Percentiles rank a stretch among this genome's conserved stretches.
phyloP scores from a whole-genome alignment of 2,888 invertebrate species.

The Diaprepes abbreviatus region DNA sequence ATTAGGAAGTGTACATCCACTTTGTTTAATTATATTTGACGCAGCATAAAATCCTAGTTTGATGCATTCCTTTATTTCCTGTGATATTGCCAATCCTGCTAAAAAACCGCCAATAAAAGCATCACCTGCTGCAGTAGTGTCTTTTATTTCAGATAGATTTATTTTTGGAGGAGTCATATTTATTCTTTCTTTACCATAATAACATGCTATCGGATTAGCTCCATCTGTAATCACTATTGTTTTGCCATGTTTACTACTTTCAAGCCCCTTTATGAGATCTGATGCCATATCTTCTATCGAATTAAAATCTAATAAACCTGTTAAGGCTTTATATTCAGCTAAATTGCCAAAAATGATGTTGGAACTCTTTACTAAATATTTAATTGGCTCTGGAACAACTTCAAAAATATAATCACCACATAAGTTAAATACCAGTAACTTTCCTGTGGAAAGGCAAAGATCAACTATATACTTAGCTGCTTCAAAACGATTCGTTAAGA shows the following conservation, averaged over 20 bases:
- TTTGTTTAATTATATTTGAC: slow-evolving; percentile 68
- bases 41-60: slow-evolving; percentile 66
- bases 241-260: slow-evolving; percentile 61
- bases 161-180: slow-evolving; percentile 65
- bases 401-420: slow-evolving; percentile 71
- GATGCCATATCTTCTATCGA: slow-evolving; percentile 46
- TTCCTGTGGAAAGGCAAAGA: slow-evolving; percentile 63
- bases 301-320: slow-evolving; percentile 59
- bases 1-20: slow-evolving; percentile 69
- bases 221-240: slow-evolving; percentile 77
- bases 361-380: slow-evolving; percentile 67
- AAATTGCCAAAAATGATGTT: slow-evolving; percentile 73
- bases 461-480: slow-evolving; percentile 67
- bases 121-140: slow-evolving; percentile 75
- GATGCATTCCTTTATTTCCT: slow-evolving; percentile 66
- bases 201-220: slow-evolving; percentile 70
- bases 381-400: slow-evolving; percentile 64
- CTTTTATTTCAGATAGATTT: slow-evolving; percentile 66
- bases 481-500: slow-evolving; percentile 69
- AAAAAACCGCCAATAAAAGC: slow-evolving; percentile 74
- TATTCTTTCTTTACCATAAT: slow-evolving; percentile 55
- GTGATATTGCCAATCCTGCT: slow-evolving; percentile 67
- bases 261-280: slow-evolving; percentile 38
- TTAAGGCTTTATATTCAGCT: slow-evolving; percentile 69
- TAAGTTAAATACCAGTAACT: slow-evolving; percentile 70